These are phyloP conservation scores for Cyphomyrus plagiostoma DNA, from an alignment of 2,113 vertebrate species.

Conservation along the genomic window DNA sequence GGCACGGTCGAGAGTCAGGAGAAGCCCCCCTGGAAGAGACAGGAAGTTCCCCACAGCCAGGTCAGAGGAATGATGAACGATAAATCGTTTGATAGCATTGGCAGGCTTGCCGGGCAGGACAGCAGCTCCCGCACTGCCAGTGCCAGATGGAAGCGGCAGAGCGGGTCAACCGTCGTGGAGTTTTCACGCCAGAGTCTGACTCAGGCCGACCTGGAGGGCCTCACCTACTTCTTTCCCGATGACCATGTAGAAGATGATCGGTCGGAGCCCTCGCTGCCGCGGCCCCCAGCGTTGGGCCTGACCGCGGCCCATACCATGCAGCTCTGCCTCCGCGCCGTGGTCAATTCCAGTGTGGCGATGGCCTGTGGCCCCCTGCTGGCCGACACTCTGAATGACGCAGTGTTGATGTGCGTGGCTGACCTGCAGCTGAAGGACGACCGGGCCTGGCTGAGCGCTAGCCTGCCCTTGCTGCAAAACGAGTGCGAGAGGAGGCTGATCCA, in stretches of 20 bases:
- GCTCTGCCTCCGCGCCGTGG: slow-evolving; percentile 61
- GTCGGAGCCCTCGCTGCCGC: slow-evolving; percentile 50
- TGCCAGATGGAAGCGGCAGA: slow-evolving; percentile 50
- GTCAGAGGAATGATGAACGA: neutral
- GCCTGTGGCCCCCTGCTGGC: slow-evolving; percentile 62
- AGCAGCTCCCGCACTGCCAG: neutral
- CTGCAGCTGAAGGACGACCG: slow-evolving; percentile 77
- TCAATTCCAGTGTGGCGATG: slow-evolving; percentile 65
- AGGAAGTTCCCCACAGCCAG: neutral
- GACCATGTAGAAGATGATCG: slow-evolving; percentile 61
- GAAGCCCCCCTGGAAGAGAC: slow-evolving; percentile 10
- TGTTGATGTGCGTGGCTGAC: slow-evolving; percentile 75
- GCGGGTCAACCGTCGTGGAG: slow-evolving; percentile 43
- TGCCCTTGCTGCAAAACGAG: slow-evolving; percentile 84
- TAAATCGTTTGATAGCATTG: neutral
- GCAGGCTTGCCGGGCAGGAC: slow-evolving; percentile 9
- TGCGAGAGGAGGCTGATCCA: slow-evolving; percentile 77
- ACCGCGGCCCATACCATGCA: slow-evolving; percentile 44
- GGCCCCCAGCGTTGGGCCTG: slow-evolving; percentile 79
- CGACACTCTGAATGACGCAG: slow-evolving; percentile 32
- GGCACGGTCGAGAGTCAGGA: slow-evolving; percentile 34
- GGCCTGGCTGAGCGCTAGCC: slow-evolving; percentile 65
- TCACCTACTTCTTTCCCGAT: slow-evolving; percentile 83
- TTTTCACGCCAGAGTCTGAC: slow-evolving; percentile 60
- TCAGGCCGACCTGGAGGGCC: slow-evolving; percentile 59